Percentiles rank a stretch among this genome's conserved stretches.
phyloP scores from a whole-genome alignment of 2,888 invertebrate species.

The Geotrupes spiniger region DNA sequence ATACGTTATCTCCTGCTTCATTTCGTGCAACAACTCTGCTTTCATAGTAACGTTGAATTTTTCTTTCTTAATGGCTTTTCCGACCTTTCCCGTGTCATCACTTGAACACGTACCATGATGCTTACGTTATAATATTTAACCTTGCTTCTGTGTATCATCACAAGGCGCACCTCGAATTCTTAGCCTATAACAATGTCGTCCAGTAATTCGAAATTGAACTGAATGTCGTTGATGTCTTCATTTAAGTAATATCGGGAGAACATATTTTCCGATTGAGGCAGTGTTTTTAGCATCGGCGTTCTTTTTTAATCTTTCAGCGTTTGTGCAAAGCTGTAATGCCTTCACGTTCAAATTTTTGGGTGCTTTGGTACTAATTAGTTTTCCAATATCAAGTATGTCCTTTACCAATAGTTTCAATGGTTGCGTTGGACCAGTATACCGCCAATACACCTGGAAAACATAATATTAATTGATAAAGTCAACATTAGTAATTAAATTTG shows the following conservation, averaged over 20 bases:
- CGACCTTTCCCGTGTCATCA: slow-evolving; percentile 76
- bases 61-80: slow-evolving; percentile 70
- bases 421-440: slow-evolving; percentile 77
- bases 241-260: slow-evolving; percentile 87
- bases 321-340: slow-evolving; percentile 84
- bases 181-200: slow-evolving; percentile 87
- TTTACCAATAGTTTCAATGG: slow-evolving; percentile 81
- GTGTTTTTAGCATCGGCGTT: slow-evolving; percentile 78
- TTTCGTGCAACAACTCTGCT: slow-evolving; percentile 63
- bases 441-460: slow-evolving; percentile 70
- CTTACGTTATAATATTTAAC: slow-evolving; percentile 65
- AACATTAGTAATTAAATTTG: neutral
- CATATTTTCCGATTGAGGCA: slow-evolving; percentile 74
- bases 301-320: slow-evolving; percentile 73
- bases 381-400: slow-evolving; percentile 75
- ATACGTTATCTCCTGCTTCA: slow-evolving; percentile 70
- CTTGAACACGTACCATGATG: slow-evolving; percentile 73
- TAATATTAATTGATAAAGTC: neutral
- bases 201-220: slow-evolving; percentile 76
- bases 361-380: slow-evolving; percentile 81
- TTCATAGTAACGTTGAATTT: slow-evolving; percentile 64
- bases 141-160: slow-evolving; percentile 70
- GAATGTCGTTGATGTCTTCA: slow-evolving; percentile 84
- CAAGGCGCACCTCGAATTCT: slow-evolving; percentile 70
- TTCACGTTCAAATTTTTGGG: slow-evolving; percentile 74